A percentile compares a stretch with the other conserved stretches of the same genome.
phyloP scores from a whole-genome alignment of 2,888 invertebrate genomes.

The Hipparchia sbordonii region DNA sequence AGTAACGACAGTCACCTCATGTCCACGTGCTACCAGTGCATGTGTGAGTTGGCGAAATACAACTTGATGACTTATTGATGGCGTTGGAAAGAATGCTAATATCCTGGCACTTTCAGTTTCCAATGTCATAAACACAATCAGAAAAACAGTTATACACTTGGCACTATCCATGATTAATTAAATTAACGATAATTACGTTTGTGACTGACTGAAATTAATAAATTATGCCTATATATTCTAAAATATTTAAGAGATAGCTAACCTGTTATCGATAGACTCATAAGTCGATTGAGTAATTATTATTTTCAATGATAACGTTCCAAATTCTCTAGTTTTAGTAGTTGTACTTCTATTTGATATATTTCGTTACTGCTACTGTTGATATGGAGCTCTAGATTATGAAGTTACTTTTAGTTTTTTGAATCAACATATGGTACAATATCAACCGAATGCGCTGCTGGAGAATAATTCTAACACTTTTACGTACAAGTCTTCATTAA shows the following conservation, averaged over 20 bases:
- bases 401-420: no score
- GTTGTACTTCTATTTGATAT: background rate
- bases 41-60: conserved; percentile 53
- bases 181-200: conserved; percentile 6
- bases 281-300: conserved; percentile 2
- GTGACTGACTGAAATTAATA: conserved; percentile 15
- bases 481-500: no score
- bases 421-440: no score
- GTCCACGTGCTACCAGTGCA: conserved; percentile 58
- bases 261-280: background rate
- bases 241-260: conserved; percentile 1
- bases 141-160: background rate
- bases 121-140: conserved; percentile 13
- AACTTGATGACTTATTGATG: conserved; percentile 57
- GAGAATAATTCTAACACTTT: no score
- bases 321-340: background rate
- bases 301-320: background rate
- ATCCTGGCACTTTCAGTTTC: conserved; percentile 49
- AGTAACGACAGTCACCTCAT: conserved; percentile 61
- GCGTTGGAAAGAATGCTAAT: conserved; percentile 53
- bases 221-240: conserved; percentile 7
- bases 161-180: conserved; percentile 21
- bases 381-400: no score
- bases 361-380: background rate
- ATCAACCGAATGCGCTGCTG: no score